These are phyloP conservation scores for Tineola bisselliella DNA, from an alignment of 2,888 invertebrate genomes.

Conservation along the genomic window DNA sequence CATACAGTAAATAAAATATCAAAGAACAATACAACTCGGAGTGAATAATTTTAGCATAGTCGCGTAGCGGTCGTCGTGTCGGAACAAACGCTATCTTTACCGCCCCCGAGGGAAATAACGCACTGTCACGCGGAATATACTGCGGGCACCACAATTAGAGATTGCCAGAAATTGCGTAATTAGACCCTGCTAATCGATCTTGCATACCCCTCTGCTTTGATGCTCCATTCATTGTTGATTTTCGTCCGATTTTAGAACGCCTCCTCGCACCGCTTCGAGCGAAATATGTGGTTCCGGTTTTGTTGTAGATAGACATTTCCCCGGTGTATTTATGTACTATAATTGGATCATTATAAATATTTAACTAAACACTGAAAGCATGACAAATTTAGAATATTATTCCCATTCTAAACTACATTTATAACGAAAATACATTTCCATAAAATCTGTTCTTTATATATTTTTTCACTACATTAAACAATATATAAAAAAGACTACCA, in stretches of 20 bases:
- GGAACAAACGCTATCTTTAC: constrained; percentile 52
- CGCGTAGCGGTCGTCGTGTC: constrained; percentile 28
- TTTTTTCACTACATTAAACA: too few relatives aligned
- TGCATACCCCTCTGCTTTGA: constrained; percentile 29
- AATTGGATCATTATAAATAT: neutral
- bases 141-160: constrained; percentile 59
- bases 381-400: neutral
- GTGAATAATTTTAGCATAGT: constrained; percentile 48
- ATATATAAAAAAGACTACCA: neutral
- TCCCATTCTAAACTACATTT: too few relatives aligned
- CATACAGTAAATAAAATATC: constrained; percentile 53
- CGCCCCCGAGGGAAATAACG: constrained; percentile 63
- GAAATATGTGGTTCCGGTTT: neutral
- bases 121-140: constrained; percentile 65
- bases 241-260: neutral
- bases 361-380: neutral
- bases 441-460: too few relatives aligned
- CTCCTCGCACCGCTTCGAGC: neutral
- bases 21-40: constrained; percentile 50
- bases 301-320: neutral
- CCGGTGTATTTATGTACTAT: neutral
- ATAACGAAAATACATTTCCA: too few relatives aligned
- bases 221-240: constrained; percentile 9
- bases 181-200: constrained; percentile 63
- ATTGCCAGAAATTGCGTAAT: constrained; percentile 66